Percentiles rank a stretch among this genome's conserved stretches.
Evolutionary conservation across 2,113 vertebrate genomes (phyloP).

Genomic region (Gasterosteus nipponicus): DNA sequence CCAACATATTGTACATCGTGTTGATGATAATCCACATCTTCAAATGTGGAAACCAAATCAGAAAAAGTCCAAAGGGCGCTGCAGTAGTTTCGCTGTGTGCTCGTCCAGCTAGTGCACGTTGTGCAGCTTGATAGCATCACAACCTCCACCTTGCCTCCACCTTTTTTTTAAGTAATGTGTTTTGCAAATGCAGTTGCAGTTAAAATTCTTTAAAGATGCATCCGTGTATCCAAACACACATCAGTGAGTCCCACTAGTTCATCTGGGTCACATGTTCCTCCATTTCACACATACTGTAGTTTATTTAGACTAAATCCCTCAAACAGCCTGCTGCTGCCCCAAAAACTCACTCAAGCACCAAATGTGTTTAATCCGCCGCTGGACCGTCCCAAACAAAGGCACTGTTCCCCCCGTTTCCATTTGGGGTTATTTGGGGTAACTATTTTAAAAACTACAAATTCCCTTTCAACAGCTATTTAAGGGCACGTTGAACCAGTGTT

Average conservation of each 20-base stretch:
- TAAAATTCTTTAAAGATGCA: not conserved
- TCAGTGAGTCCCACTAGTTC: not conserved
- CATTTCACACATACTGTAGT: not conserved
- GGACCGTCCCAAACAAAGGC: no score
- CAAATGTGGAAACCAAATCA: constrained; percentile 12
- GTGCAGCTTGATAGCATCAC: not conserved
- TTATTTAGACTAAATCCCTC: not conserved
- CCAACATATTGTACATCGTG: constrained; percentile 30
- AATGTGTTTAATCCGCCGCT: not conserved
- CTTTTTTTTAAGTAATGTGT: not conserved
- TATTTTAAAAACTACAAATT: no score
- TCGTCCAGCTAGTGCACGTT: not conserved
- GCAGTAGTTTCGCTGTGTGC: not conserved
- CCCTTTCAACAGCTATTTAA: no score
- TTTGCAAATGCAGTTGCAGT: not conserved
- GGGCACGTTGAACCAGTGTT: no score
- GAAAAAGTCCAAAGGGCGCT: not conserved
- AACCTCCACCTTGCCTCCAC: not conserved
- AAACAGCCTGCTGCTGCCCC: not conserved
- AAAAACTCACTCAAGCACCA: not conserved
- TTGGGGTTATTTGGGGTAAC: no score
- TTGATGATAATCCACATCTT: constrained; percentile 29
- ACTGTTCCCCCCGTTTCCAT: no score
- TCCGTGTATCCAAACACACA: not conserved
- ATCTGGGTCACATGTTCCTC: not conserved